Base-by-base conservation (phyloP, 1,140 invertebrate species). In the Apocrypta bakeri region DNA sequence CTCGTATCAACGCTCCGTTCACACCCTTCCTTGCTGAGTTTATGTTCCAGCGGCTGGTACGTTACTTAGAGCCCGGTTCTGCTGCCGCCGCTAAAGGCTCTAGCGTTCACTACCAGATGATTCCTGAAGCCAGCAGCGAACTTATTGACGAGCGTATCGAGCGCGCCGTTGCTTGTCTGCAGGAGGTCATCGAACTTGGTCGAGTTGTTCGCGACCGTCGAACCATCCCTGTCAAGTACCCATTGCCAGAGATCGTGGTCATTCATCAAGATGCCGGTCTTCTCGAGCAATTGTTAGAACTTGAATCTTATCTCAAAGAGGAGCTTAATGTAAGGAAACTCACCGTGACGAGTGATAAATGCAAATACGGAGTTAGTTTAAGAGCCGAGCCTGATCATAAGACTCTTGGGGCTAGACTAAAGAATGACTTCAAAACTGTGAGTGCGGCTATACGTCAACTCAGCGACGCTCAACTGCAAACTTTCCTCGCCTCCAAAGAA, bases 21-120 rank as follows among this genome's bases (percentile, higher is more conserved):
- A 99, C 98, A 6, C 99, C 99, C 1, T 99, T 99, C 91, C 93
- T 99, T 24, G 97, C 98, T 24, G 99, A 99, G 92, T 95, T 96
- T 33, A 98, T 99, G 95, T 99, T 98, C 91, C 97, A 98, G 90
- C 96, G 96, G 75, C 90, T 99, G 81, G 21, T 56, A 17, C 94
- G 94, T 56, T 92, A 93, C 85, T 86, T 95, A 86, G 91, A 90
- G 77, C 90, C 86, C 80, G n/a, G 25, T n/a, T 24, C 21, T 24
- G 86, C 86, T 82, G 85, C 85, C 76, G 87, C 87, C 17, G 81
- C 88, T 7, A 93, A 94, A 40, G 90, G 93, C 63, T 94, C 94
- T 31, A 97, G 97, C 87, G 95, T 99, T 1, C 98, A 99, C 88
- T 99, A 96, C 88, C 94, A 98, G 83, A 96, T 98, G 95, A 94